Conservation (phyloP, 2,797 vertebrate genomes). For the Hoplostethus atlanticus region DNA sequence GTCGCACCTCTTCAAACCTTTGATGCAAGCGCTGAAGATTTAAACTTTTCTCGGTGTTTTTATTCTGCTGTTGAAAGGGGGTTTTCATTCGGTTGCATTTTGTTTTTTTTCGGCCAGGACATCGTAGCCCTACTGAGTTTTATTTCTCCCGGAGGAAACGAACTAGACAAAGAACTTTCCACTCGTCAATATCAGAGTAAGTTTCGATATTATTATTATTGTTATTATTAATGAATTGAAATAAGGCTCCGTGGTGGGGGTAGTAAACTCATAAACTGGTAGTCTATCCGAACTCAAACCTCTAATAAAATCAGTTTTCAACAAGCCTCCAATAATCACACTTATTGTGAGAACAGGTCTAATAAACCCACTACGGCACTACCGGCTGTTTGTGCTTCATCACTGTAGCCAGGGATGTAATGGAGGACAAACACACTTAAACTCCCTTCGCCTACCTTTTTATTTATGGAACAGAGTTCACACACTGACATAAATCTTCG, state of each 20-base stretch:
- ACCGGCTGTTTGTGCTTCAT: too few relatives aligned
- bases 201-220: slow-evolving; percentile 36
- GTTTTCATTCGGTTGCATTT: not conserved
- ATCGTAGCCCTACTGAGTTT: slow-evolving; percentile 53
- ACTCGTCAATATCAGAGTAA: slow-evolving; percentile 60
- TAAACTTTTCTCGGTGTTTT: slow-evolving; percentile 49
- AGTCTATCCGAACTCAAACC: too few relatives aligned
- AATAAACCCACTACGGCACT: not conserved
- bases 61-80: slow-evolving; percentile 41
- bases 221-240: not conserved
- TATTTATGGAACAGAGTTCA: too few relatives aligned
- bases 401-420: too few relatives aligned
- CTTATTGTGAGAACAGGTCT: not conserved
- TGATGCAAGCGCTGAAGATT: slow-evolving; percentile 60
- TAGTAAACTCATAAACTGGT: too few relatives aligned
- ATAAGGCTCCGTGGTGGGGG: too few relatives aligned
- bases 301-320: too few relatives aligned
- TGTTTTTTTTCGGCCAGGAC: slow-evolving; percentile 57
- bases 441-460: too few relatives aligned
- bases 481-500: too few relatives aligned
- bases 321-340: too few relatives aligned
- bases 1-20: slow-evolving; percentile 60
- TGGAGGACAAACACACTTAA: too few relatives aligned
- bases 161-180: slow-evolving; percentile 73
- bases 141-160: slow-evolving; percentile 71